Percentiles rank a stretch among this genome's conserved stretches.
phyloP scores from a whole-genome alignment of 2,888 invertebrate genomes.

The Sabatieria punctata region DNA sequence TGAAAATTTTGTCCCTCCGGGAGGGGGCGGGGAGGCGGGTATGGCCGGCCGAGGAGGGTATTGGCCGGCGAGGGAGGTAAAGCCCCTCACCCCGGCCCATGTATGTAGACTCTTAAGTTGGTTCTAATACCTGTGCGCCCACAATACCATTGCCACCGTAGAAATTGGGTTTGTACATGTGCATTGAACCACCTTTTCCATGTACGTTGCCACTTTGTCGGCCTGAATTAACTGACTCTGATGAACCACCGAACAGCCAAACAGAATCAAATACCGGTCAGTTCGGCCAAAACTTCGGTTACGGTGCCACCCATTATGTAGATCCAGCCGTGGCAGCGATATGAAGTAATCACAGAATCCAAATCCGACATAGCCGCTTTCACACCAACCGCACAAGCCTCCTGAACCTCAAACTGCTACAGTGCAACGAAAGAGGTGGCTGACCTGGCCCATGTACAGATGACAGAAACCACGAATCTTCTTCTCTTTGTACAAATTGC shows the following conservation, averaged over 20 bases:
- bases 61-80: no score
- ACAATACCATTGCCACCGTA: constrained; percentile 95
- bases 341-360: constrained; percentile 86
- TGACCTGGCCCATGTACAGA: constrained; percentile 79
- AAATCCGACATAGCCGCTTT: constrained; percentile 58
- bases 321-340: constrained; percentile 86
- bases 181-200: constrained; percentile 99
- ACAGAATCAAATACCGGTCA: constrained; percentile 44
- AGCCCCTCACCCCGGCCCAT: no score
- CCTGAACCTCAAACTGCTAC: constrained; percentile 36
- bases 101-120: no score
- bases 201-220: constrained; percentile 65
- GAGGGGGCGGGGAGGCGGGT: no score
- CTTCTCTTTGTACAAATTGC: constrained; percentile 91
- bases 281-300: constrained; percentile 63
- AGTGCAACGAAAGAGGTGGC: neutral
- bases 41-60: no score
- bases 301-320: constrained; percentile 69
- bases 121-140: constrained; percentile 71
- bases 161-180: constrained; percentile 80
- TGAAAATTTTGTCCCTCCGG: no score
- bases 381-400: constrained; percentile 75
- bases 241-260: neutral
- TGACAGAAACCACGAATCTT: constrained; percentile 86
- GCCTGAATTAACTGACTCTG: no score